Evolutionary conservation across 2,797 vertebrate species (phyloP).

Genomic region (Loris lydekkerianus): DNA sequence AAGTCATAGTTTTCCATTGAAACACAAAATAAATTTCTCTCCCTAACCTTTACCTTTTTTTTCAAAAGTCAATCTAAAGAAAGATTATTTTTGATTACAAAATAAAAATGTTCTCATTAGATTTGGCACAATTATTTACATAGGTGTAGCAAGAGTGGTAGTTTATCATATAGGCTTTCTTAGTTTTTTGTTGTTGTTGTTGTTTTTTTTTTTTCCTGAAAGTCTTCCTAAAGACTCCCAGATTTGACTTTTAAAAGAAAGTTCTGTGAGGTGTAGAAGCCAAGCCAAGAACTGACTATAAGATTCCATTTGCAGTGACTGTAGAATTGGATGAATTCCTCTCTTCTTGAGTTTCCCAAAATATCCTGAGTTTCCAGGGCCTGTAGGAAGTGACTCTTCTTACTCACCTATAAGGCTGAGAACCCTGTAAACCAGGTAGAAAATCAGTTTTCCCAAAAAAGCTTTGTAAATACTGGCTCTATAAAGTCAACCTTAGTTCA

Average conservation of each 20-base stretch:
- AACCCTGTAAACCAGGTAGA: not conserved
- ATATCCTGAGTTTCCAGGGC: not conserved
- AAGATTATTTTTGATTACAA: not conserved
- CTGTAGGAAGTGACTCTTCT: not conserved
- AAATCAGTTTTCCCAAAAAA: not conserved
- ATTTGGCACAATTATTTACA: not conserved
- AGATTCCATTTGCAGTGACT: not conserved
- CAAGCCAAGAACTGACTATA: not conserved
- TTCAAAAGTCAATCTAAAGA: conserved; percentile 33
- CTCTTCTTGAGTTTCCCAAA: not conserved
- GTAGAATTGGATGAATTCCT: not conserved
- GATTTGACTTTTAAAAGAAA: conserved; percentile 42
- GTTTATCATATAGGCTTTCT: not conserved
- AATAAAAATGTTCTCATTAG: not conserved
- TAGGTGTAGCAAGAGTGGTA: not conserved
- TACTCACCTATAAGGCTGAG: not conserved
- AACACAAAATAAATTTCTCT: conserved; percentile 37
- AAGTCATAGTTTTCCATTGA: not conserved
- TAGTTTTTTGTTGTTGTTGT: not conserved
- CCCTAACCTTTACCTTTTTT: not conserved
- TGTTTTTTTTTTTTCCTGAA: not conserved
- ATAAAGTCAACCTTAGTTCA: conserved; percentile 10
- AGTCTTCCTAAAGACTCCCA: not conserved
- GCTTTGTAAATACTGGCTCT: not conserved
- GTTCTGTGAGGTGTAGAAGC: not conserved